Evolutionary conservation across 1,140 invertebrate species (phyloP).

Genomic region (Zaprionus taronus): DNA sequence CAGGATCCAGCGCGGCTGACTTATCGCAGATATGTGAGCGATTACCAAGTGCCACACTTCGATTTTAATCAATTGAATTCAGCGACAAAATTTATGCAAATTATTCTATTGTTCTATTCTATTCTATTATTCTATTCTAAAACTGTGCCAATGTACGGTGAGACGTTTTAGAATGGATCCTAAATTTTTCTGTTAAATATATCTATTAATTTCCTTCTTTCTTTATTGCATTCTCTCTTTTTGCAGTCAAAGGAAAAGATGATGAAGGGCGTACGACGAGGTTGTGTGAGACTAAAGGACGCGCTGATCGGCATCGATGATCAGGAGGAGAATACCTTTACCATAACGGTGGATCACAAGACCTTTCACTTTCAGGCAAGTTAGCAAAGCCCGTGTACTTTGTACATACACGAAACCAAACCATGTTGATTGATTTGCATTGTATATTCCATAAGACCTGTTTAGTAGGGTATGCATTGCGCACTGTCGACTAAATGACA

Average conservation of each 20-base stretch:
- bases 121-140: no score
- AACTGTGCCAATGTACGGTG: conserved; percentile 7
- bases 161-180: conserved; percentile 19
- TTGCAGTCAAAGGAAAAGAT: conserved; percentile 99
- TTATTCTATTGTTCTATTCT: conserved; percentile 11
- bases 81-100: conserved; percentile 16
- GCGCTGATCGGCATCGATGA: conserved; percentile 99
- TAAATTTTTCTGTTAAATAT: not conserved
- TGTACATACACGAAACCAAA: not conserved
- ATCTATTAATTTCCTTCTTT: not conserved
- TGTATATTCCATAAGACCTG: not conserved
- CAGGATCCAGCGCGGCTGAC: conserved; percentile 81
- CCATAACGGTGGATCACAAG: conserved; percentile 99
- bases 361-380: conserved; percentile 97
- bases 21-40: conserved; percentile 86
- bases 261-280: conserved; percentile 97
- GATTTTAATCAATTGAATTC: conserved; percentile 85
- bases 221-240: conserved; percentile 21
- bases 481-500: not conserved
- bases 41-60: conserved; percentile 86
- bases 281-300: conserved; percentile 96
- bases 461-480: not conserved
- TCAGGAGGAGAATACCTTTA: conserved; percentile 99
- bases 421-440: not conserved
- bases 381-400: not conserved